Evolutionary conservation across 2,888 invertebrate species (phyloP), one percentile per base, ranked within the genome.

Genomic region (Diarsia mendica): DNA sequence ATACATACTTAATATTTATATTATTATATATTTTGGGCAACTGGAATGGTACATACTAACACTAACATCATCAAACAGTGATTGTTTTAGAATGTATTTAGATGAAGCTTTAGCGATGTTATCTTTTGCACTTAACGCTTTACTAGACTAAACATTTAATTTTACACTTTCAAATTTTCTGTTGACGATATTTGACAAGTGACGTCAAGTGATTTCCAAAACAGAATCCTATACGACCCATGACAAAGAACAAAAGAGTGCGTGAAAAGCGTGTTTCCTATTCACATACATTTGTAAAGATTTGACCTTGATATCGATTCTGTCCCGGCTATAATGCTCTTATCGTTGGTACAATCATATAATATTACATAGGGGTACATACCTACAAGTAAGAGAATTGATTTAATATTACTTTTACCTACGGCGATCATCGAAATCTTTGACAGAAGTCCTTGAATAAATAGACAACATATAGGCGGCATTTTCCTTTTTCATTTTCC

Each of bases 71-170:
- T 67, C 28, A n/a, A 23, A 0, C 39, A 39, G n/a, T 46, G 15
- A 58, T 28, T 49, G 39, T 28, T 64, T 64, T 15, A 33, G 67
- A 64, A 66, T 74, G 75, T 74, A 44, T 61, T 79, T 77, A 79
- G 67, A 78, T 20, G 15, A 63, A 53, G 85, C 83, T 83, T 85
- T 23, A 33, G 87, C 87, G 13, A 64, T 83, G 69, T 72, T 83
- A 73, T 87, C 81, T 85, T 80, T 87, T 86, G 86, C 86, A 85
- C 71, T 15, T 88, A 83, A 82, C 39, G 86, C 86, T 84, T 85
- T 49, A 23, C 10, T 23, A 23, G 9, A 53, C 3, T 66, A n/a
- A n/a, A n/a, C 8, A 15, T 15, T n/a, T n/a, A n/a, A n/a, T n/a
- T n/a, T n/a, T n/a, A 28, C 2, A 28, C 28, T 28, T 28, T 28